Percentiles rank a stretch among this genome's conserved stretches.
phyloP scores from a whole-genome alignment of 2,888 invertebrate genomes.

The Hydroisotoma schaefferi region DNA sequence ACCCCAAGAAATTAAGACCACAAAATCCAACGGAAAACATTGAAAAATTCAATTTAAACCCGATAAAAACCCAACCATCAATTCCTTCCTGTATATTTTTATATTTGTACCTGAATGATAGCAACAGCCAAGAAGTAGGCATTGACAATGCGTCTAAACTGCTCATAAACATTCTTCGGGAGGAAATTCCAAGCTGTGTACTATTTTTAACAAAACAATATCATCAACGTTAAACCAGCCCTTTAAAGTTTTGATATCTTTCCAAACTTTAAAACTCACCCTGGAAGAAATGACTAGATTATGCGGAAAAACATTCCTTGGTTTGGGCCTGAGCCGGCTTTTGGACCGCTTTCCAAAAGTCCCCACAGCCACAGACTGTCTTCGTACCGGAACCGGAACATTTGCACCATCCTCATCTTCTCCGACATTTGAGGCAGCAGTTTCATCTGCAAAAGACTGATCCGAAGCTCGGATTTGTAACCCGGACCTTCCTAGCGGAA shows the following conservation, averaged over 20 bases:
- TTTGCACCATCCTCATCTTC: neutral
- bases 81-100: no score
- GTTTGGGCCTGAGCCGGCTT: neutral
- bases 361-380: neutral
- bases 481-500: neutral
- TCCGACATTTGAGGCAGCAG: neutral
- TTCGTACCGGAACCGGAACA: neutral
- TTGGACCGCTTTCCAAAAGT: no score
- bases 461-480: neutral
- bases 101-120: conserved; percentile 67
- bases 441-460: conserved; percentile 2
- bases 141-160: conserved; percentile 77
- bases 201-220: conserved; percentile 54
- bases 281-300: conserved; percentile 26
- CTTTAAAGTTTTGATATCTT: neutral
- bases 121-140: conserved; percentile 77
- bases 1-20: neutral
- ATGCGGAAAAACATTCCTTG: conserved; percentile 17
- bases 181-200: conserved; percentile 74
- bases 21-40: conserved; percentile 27
- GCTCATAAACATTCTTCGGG: conserved; percentile 76
- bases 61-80: no score
- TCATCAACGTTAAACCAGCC: neutral
- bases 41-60: neutral
- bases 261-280: conserved; percentile 11